Evolutionary conservation across 1,140 invertebrate genomes (phyloP), one percentile per base, ranked within the genome.

Genomic region (Drosophila lini): DNA sequence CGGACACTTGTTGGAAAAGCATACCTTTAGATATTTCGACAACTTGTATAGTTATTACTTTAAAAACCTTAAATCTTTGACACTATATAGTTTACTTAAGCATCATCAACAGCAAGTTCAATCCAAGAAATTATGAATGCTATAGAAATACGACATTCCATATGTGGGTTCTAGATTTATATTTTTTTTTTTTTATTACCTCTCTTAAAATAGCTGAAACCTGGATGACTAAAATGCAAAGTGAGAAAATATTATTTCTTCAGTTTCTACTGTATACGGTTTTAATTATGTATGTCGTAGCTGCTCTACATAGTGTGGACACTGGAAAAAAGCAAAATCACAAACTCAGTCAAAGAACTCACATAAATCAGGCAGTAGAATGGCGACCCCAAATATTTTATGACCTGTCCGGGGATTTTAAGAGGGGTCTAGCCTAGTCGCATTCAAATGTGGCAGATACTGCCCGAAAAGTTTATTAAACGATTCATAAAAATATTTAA

Each of bases 361-460:
- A 28, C 80, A 75, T 83, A 83, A 83, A 83, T 83, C 79, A 79
- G 52, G 15, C 22, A 3, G 32, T 38, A n/a, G 13, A 25, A 45
- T 22, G 42, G 34, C 47, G 65, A 60, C 42, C 53, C 50, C 41
- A 65, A 64, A 47, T 44, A 73, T 61, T 75, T 78, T 75, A 82
- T 75, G 32, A 47, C 40, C 70, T 60, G n/a, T 57, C 40, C 50
- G 10, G 55, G 32, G 28, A 50, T 34, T 32, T 48, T 38, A 6
- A 31, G 32, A 59, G 38, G 25, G 58, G 22, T 38, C 28, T 19
- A n/a, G 15, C 19, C 7, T 38, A 22, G 1, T 16, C 25, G 11
- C n/a, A 32, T 57, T 36, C 13, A 57, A 25, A 55, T 25, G 32
- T 10, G n/a, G 13, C 22, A 25, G n/a, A 36, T 25, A n/a, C 34